A percentile compares a stretch with the other conserved stretches of the same genome.
Evolutionary conservation across 1,140 invertebrate species (phyloP).

Genomic region (Hyles euphorbiae): DNA sequence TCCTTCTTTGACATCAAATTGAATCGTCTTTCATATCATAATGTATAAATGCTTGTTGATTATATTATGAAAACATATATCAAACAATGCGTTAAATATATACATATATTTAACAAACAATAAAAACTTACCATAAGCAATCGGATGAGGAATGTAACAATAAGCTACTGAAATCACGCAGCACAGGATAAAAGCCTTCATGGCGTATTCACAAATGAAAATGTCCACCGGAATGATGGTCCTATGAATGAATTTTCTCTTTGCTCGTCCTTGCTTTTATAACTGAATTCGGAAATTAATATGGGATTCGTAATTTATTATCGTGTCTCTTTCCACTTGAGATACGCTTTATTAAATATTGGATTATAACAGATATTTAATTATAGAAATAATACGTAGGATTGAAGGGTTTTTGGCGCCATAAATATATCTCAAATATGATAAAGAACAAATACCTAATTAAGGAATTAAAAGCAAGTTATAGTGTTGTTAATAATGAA

Average conservation of each 20-base stretch:
- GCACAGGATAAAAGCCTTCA: constrained; percentile 19
- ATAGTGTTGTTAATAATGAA: too few relatives aligned
- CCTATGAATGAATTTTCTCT: neutral
- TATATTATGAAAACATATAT: too few relatives aligned
- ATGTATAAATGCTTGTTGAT: too few relatives aligned
- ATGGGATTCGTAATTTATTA: neutral
- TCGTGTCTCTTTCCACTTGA: constrained; percentile 3
- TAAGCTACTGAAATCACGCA: constrained; percentile 17
- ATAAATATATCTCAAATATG: too few relatives aligned
- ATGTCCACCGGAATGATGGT: neutral
- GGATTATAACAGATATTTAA: neutral
- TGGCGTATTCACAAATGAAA: constrained; percentile 2
- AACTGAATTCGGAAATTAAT: constrained; percentile 2
- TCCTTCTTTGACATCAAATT: too few relatives aligned
- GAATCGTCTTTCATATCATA: too few relatives aligned
- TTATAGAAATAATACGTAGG: too few relatives aligned
- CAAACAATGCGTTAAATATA: too few relatives aligned
- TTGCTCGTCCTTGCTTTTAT: neutral
- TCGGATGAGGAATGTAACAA: constrained; percentile 13
- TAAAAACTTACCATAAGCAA: constrained; percentile 13
- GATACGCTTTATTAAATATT: constrained; percentile 2
- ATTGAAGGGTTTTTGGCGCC: too few relatives aligned
- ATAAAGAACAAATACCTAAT: too few relatives aligned
- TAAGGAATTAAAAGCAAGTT: too few relatives aligned
- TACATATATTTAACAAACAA: neutral